Base-by-base conservation (phyloP, 2,888 invertebrate genomes). In the Torymus auratus region DNA sequence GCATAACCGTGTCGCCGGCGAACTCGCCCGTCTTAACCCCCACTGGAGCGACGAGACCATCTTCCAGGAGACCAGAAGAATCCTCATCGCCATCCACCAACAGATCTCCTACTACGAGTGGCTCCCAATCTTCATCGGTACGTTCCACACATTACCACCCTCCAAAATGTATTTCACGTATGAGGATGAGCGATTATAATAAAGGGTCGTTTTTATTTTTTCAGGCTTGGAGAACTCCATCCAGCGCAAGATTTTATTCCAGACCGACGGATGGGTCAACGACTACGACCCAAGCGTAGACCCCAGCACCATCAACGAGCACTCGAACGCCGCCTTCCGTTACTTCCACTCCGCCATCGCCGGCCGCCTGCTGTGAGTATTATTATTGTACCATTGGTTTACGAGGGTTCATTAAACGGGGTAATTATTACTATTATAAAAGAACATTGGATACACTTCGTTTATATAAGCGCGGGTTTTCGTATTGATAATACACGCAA, bases 61-160 rank as follows among this genome's bases (percentile, higher is more conserved):
- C 0, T 97, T 94, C 90, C 93, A 95, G 89, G 96, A 96, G 89
- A 91, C 95, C 0, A 93, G 96, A 75, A 92, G 94, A 84, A 95
- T 97, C 77, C 90, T 95, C 4, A 94, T 94, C 77, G 96, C 96
- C 0, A 94, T 95, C 90, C 92, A 95, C 88, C 97, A 97, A 91
- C 94, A 96, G 80, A 94, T 97, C 71, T 92, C 94, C 4, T 97
- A 96, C 88, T 95, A 95, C 86, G 97, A 97, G 88, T 97, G 95
- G 93, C 91, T 97, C 60, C 96, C 96, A 0, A 91, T 94, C 61
- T 91, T 97, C 52, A 90, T 97, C 83, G 96, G 96, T 94, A 87
- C 91, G 90, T 60, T 5, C 53, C 3, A 41, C 20, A 2, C 20
- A 56, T 52, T 50, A 52, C 2, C 53, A 12, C 13, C 1, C 53